Conservation (phyloP, 2,113 vertebrate genomes). For the Pampusana beccarii region DNA sequence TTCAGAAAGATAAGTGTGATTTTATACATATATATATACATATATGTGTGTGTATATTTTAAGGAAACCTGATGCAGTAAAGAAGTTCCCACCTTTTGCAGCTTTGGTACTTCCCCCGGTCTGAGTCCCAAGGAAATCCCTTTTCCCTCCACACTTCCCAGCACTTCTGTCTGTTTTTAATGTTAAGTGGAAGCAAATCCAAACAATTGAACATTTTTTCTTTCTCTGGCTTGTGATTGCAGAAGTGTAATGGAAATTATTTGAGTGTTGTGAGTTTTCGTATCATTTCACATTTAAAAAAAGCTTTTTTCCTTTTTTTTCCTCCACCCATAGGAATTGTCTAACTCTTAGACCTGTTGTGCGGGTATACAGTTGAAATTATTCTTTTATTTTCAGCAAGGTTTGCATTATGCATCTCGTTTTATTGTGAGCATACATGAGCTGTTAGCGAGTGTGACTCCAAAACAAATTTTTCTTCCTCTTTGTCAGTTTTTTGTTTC, state of each 20-base stretch:
- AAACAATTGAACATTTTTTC: background rate
- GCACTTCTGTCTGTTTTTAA: background rate
- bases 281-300: background rate
- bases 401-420: background rate
- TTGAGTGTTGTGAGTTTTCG: background rate
- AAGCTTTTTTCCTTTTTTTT: background rate
- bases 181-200: background rate
- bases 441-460: background rate
- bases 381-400: background rate
- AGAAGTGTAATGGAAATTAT: fast-evolving
- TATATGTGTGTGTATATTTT: no score
- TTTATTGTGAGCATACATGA: background rate
- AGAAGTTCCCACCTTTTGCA: no score
- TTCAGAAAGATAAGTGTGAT: no score
- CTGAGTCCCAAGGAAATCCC: fast-evolving
- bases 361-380: background rate
- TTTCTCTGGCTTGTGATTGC: background rate
- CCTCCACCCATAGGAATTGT: background rate
- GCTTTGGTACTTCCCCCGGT: background rate
- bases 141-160: background rate
- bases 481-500: background rate
- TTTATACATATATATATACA: no score
- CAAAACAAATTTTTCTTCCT: background rate
- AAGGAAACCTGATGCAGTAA: no score
- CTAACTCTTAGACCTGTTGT: background rate